Base-by-base conservation (phyloP, 2,113 vertebrate genomes). In the Nymphicus hollandicus region DNA sequence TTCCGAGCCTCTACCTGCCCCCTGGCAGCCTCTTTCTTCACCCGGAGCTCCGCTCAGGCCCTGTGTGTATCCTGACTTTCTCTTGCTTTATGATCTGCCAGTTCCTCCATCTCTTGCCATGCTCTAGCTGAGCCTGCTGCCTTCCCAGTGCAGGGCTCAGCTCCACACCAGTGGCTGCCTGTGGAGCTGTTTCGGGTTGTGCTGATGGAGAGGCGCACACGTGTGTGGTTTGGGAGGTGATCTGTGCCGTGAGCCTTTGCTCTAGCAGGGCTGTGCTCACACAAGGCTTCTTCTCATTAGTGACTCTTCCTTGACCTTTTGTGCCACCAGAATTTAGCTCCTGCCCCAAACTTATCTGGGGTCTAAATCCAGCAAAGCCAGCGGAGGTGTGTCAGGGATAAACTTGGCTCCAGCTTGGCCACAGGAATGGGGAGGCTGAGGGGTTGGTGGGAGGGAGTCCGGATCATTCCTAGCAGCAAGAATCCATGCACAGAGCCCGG, bases 371-470 rank as follows among this genome's bases (percentile, higher is more conserved):
- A 92, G 86, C 50, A 68, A 33, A 88, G 95, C 93, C n/a, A 0
- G 41, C 0, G 2, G 93, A 95, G 93, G 87, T 95, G 93, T 81
- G 91, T 10, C 52, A 33, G 82, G 95, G 95, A 97, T 96, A 97
- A 96, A 95, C 81, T 91, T 96, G 96, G 96, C 91, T 96, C 94
- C 95, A 65, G 82, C 88, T 91, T 13, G 16, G 87, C 94, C 97
- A 12, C 93, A 95, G 95, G 93, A 95, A 94, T 96, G 91, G 93
- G 88, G 91, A 93, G 93, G 83, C 94, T 11, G 8, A 4, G 3
- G 91, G 58, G 25, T 18, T 53, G 89, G 80, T 68, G 93, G 95
- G 94, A 91, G 91, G 94, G 93, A 88, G 85, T 64, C 52, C 2
- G 24, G 91, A 71, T 95, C 92, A 81, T 96, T 91, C 74, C 94